A percentile compares a stretch with the other conserved stretches of the same genome.
Conservation (phyloP, 2,113 vertebrate species). For the Paraplagusia blochii region DNA sequence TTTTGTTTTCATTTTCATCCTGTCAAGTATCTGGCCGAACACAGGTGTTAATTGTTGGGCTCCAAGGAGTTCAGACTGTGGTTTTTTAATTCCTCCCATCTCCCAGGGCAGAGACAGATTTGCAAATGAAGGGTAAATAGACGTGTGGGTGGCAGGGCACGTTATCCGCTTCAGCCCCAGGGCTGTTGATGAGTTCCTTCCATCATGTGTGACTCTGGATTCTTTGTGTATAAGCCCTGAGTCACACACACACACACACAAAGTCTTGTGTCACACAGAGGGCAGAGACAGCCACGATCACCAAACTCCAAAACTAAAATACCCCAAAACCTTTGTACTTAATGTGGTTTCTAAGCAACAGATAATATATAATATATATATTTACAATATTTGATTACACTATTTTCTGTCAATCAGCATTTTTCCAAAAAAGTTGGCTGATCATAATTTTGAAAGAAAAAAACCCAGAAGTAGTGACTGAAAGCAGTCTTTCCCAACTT, state of each 20-base stretch:
- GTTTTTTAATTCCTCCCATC: constrained; percentile 15
- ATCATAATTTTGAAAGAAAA: background rate
- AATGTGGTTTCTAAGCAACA: background rate
- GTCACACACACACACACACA: constrained; percentile 61
- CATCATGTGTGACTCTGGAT: constrained; percentile 20
- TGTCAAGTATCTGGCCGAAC: background rate
- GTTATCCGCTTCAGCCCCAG: constrained; percentile 17
- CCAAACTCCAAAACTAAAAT: background rate
- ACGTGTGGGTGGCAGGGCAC: constrained; percentile 31
- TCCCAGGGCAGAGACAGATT: constrained; percentile 21
- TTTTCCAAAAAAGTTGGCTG: background rate
- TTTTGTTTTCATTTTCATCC: constrained; percentile 2
- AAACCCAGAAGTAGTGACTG: too few species aligned
- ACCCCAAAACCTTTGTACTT: constrained; percentile 2
- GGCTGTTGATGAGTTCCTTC: constrained; percentile 30
- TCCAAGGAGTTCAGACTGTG: constrained; percentile 14
- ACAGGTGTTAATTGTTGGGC: constrained; percentile 9
- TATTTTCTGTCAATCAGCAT: background rate
- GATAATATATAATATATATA: too few species aligned
- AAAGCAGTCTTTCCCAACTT: too few species aligned
- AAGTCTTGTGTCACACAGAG: constrained; percentile 14
- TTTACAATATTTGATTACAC: background rate
- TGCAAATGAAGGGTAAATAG: constrained; percentile 36
- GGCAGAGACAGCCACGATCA: background rate
- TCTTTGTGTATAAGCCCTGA: constrained; percentile 43